A percentile compares a stretch with the other conserved stretches of the same genome.
phyloP scores from a whole-genome alignment of 2,113 vertebrate species.

The Paracanthobrama guichenoti region DNA sequence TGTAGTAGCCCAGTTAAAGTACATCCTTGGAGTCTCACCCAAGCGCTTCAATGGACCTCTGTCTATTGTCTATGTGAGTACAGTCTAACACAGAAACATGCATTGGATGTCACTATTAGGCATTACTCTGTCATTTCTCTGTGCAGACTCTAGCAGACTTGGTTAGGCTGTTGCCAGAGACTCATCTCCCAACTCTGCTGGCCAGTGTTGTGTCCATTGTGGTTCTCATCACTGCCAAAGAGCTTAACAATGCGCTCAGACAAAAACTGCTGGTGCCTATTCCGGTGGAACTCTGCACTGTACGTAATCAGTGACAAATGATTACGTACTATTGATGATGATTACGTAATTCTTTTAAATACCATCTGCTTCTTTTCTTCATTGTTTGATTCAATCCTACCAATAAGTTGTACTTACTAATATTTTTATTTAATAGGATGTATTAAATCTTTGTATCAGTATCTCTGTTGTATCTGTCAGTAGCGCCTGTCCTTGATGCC shows the following conservation, averaged over 20 bases:
- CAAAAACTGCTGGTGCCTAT: constrained; percentile 83
- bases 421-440: neutral
- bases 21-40: constrained; percentile 82
- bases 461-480: neutral
- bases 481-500: neutral
- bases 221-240: constrained; percentile 81
- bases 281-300: constrained; percentile 90
- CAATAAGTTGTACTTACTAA: neutral
- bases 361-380: neutral
- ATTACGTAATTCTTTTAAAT: too few species aligned
- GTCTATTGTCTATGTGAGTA: constrained; percentile 86
- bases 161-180: constrained; percentile 78
- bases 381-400: neutral
- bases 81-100: neutral
- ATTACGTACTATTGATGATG: too few species aligned
- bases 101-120: neutral
- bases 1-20: constrained; percentile 88
- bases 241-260: constrained; percentile 80
- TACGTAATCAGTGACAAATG: constrained; percentile 58
- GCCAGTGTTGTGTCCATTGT: constrained; percentile 81
- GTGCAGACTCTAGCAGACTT: constrained; percentile 83
- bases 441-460: neutral
- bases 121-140: constrained; percentile 21
- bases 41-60: constrained; percentile 77
- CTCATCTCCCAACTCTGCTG: constrained; percentile 80